These are phyloP conservation scores for Equus quagga DNA, from an alignment of 2,113 vertebrate species.

Conservation along the genomic window DNA sequence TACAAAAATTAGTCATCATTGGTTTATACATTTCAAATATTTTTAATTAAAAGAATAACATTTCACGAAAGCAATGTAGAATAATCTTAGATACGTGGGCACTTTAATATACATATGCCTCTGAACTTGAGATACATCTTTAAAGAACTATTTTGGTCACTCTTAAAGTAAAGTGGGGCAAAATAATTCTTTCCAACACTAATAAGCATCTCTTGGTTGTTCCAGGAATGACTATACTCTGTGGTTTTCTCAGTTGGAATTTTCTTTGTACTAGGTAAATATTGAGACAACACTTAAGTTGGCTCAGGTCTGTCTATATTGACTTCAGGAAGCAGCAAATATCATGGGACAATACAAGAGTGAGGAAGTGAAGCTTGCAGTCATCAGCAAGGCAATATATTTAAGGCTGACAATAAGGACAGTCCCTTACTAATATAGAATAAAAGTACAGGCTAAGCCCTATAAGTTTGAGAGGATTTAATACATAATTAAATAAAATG, in stretches of 20 bases:
- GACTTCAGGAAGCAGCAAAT: constrained; percentile 19
- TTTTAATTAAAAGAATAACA: constrained; percentile 16
- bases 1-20: constrained; percentile 20
- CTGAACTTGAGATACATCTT: not conserved
- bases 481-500: constrained; percentile 63
- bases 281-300: constrained; percentile 4
- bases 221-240: not conserved
- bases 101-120: not conserved
- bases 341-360: not conserved
- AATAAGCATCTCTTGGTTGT: constrained; percentile 18
- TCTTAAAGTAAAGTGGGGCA: not conserved
- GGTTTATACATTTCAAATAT: not conserved
- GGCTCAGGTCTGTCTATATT: constrained; percentile 13
- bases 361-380: not conserved
- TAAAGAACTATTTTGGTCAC: not conserved
- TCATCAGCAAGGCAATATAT: not conserved
- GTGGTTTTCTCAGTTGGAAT: constrained; percentile 49
- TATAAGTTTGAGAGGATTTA: constrained; percentile 51
- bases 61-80: constrained; percentile 24
- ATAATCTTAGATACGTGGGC: not conserved
- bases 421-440: not conserved
- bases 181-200: constrained; percentile 18
- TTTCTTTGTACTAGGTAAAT: constrained; percentile 54
- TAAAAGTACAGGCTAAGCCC: constrained; percentile 1
- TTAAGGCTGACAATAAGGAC: constrained; percentile 29